These are phyloP conservation scores for Probosciger aterrimus DNA, from an alignment of 2,113 vertebrate genomes.

Conservation along the genomic window DNA sequence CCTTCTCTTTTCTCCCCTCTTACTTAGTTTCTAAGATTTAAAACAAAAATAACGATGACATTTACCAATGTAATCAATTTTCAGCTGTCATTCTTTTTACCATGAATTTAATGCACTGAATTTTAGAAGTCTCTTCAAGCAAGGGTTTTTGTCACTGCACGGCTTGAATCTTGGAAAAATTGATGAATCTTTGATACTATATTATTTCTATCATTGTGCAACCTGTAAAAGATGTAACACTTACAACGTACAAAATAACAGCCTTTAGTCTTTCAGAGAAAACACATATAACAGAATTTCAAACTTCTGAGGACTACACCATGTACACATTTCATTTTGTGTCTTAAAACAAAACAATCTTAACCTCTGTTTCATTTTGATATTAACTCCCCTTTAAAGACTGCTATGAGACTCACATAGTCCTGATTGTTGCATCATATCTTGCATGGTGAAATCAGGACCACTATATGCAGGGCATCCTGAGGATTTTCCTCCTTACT, in stretches of 20 bases:
- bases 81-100: background rate
- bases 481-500: background rate
- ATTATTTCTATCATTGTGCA: background rate
- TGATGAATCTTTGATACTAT: background rate
- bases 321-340: background rate
- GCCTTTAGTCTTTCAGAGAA: background rate
- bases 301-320: background rate
- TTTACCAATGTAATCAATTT: background rate
- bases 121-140: background rate
- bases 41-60: constrained; percentile 9
- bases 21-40: background rate
- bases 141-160: background rate
- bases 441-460: background rate
- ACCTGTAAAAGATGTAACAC: background rate
- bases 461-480: background rate
- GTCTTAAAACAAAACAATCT: background rate
- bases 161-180: background rate
- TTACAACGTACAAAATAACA: background rate
- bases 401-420: background rate
- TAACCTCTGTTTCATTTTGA: background rate
- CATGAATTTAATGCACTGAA: background rate
- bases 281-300: background rate
- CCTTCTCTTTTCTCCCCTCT: background rate
- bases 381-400: background rate
- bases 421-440: background rate